Percentiles rank a stretch among this genome's conserved stretches.
phyloP scores from a whole-genome alignment of 1,140 invertebrate genomes.

The Zaprionus camerounensis region DNA sequence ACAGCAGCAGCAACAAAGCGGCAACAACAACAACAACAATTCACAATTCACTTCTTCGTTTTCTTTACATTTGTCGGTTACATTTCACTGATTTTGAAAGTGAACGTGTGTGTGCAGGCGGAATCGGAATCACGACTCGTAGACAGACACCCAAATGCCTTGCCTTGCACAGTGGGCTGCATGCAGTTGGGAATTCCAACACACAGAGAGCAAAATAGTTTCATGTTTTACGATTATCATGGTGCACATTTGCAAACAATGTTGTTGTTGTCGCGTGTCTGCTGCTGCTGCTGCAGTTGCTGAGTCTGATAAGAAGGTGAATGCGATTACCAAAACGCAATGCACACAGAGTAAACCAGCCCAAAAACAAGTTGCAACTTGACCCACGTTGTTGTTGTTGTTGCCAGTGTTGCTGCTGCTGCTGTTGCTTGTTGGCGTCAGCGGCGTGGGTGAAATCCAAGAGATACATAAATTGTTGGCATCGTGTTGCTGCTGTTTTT shows the following conservation, averaged over 20 bases:
- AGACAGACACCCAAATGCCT: constrained; percentile 24
- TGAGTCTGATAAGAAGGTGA: constrained; percentile 45
- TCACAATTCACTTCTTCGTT: constrained; percentile 45
- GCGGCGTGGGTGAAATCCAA: constrained; percentile 75
- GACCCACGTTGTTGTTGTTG: constrained; percentile 43
- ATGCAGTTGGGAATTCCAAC: constrained; percentile 18
- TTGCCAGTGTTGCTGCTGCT: constrained; percentile 15
- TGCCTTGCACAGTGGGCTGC: constrained; percentile 56
- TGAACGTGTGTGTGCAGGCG: constrained; percentile 73
- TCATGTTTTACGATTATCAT: constrained; percentile 52
- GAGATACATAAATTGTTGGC: constrained; percentile 76
- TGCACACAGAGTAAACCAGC: constrained; percentile 28
- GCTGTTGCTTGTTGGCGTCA: constrained; percentile 2
- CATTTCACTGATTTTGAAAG: constrained; percentile 83
- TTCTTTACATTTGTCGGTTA: constrained; percentile 60
- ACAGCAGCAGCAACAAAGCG: constrained; percentile 45
- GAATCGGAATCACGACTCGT: constrained; percentile 72
- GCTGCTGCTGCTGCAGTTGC: constrained; percentile 13
- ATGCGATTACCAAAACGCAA: constrained; percentile 53
- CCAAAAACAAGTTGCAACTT: constrained; percentile 61
- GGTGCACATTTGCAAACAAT: constrained; percentile 44
- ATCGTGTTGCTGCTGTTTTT: constrained; percentile 73
- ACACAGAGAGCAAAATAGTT: constrained; percentile 18
- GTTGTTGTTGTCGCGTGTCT: constrained; percentile 40
- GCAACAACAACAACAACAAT: constrained; percentile 70